Conservation (phyloP, 1,140 invertebrate genomes). For the Leptinotarsa undecemlineata region DNA sequence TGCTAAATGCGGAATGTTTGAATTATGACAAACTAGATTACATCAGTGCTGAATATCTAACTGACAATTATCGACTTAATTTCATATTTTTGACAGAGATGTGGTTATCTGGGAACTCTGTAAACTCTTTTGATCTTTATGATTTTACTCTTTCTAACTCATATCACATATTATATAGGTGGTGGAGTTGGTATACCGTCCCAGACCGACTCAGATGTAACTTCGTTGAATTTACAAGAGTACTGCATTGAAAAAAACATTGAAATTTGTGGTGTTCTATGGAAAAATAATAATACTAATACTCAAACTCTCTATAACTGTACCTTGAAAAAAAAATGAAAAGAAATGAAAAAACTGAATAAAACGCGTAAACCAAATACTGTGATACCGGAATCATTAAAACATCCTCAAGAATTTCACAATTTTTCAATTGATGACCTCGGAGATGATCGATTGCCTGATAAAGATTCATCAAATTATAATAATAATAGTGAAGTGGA, state of each 20-base stretch:
- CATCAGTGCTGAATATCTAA: background rate
- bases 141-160: background rate
- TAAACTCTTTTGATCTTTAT: background rate
- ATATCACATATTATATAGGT: background rate
- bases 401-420: too few relatives aligned
- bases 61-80: background rate
- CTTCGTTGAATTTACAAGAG: background rate
- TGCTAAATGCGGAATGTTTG: background rate
- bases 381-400: too few relatives aligned
- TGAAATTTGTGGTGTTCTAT: background rate
- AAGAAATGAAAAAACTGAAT: too few relatives aligned
- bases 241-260: background rate
- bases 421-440: too few relatives aligned
- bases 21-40: slow-evolving; percentile 10
- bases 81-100: background rate
- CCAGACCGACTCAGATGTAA: background rate
- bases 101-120: background rate
- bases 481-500: too few relatives aligned
- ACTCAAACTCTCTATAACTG: too few relatives aligned
- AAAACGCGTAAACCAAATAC: too few relatives aligned
- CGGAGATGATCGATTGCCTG: too few relatives aligned
- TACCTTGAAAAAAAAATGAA: too few relatives aligned
- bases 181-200: background rate
- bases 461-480: too few relatives aligned
- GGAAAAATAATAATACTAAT: too few relatives aligned